Percentiles rank a stretch among this genome's conserved stretches.
Conservation (phyloP, 1,140 invertebrate genomes). For the Venustaconcha ellipsiformis region DNA sequence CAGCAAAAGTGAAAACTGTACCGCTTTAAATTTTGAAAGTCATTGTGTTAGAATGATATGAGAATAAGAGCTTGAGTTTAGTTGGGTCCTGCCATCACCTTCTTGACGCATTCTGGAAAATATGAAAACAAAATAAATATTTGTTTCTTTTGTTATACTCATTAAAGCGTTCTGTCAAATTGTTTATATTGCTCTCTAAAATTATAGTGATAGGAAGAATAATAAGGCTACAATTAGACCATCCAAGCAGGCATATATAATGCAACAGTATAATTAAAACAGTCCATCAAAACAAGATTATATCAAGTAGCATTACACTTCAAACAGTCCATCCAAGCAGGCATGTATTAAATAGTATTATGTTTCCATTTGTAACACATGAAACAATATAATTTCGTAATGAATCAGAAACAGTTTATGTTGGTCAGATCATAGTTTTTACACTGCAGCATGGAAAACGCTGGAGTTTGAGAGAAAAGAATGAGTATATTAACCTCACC, state of each 20-base stretch:
- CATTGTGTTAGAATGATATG: conserved; percentile 5
- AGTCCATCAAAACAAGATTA: no score
- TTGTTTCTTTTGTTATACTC: neutral
- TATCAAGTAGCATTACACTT: neutral
- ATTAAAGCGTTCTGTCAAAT: neutral
- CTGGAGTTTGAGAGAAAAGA: no score
- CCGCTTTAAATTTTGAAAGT: conserved; percentile 2
- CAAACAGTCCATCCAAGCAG: neutral
- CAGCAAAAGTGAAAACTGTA: conserved; percentile 15
- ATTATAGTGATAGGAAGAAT: neutral
- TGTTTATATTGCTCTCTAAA: neutral
- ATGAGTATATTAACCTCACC: no score
- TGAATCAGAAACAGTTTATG: no score
- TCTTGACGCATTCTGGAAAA: conserved; percentile 65
- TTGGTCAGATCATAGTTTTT: no score
- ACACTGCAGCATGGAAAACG: no score
- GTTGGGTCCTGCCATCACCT: conserved; percentile 60
- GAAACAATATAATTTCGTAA: no score
- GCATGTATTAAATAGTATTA: neutral
- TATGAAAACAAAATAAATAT: conserved; percentile 9
- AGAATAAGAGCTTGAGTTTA: conserved; percentile 12
- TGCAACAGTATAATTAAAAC: no score
- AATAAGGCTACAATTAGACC: neutral
- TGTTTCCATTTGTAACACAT: no score
- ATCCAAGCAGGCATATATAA: no score